phyloP scores from a whole-genome alignment of 2,888 invertebrate genomes.

The Drosophila percnosoma region DNA sequence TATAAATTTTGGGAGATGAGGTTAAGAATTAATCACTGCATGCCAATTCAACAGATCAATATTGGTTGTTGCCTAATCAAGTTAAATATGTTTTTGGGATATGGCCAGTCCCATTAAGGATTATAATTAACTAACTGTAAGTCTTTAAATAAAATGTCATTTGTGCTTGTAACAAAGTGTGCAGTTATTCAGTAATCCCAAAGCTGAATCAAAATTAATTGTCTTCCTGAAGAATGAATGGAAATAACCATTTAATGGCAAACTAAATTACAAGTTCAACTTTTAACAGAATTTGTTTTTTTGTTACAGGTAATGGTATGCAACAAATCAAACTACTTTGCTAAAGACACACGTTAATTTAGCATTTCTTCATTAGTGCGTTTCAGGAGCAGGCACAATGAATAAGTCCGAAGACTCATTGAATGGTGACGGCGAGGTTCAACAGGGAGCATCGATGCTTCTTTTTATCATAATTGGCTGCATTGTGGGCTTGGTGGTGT shows the following conservation, averaged over 20 bases:
- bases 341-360: background rate
- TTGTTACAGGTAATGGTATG: background rate
- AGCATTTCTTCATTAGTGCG: background rate
- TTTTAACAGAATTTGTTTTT: background rate
- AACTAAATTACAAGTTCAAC: background rate
- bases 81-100: background rate
- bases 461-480: background rate
- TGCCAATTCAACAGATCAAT: background rate
- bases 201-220: background rate
- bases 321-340: background rate
- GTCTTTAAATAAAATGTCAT: background rate
- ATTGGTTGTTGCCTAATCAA: background rate
- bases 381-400: background rate
- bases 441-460: background rate
- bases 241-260: background rate
- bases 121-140: background rate
- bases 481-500: background rate
- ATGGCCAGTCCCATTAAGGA: background rate
- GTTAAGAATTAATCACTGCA: background rate
- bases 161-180: conserved; percentile 13
- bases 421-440: background rate
- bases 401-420: background rate
- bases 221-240: background rate
- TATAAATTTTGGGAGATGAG: background rate
- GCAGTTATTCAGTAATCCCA: background rate